Percentiles rank a stretch among this genome's conserved stretches.
Conservation (phyloP, 2,113 vertebrate genomes). For the Lontra canadensis region DNA sequence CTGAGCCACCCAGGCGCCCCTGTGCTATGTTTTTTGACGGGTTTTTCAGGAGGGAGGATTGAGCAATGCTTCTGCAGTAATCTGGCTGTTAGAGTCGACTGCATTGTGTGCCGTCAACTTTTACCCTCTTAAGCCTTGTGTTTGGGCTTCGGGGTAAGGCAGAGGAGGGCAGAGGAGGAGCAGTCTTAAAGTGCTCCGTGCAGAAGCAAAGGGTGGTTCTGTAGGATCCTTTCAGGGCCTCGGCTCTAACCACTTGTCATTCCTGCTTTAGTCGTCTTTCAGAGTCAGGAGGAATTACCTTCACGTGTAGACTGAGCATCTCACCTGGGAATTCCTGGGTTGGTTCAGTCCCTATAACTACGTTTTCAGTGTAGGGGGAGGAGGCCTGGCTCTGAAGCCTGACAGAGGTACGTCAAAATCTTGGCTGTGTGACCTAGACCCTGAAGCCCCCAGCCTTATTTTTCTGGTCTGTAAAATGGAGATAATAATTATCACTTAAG, state of each 20-base stretch:
- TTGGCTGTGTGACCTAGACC: not conserved
- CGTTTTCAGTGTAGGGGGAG: not conserved
- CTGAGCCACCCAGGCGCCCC: too few species aligned
- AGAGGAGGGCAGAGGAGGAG: not conserved
- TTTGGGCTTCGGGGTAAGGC: not conserved
- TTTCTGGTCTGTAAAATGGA: constrained; percentile 27
- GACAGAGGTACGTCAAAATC: not conserved
- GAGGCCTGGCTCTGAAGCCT: not conserved
- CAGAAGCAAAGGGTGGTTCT: not conserved
- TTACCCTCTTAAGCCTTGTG: not conserved
- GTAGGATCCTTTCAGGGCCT: not conserved
- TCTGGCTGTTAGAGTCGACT: not conserved
- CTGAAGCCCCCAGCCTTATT: not conserved
- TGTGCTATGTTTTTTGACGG: not conserved
- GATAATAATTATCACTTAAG: constrained; percentile 3
- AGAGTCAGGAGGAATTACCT: not conserved
- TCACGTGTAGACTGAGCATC: not conserved
- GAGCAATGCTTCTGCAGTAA: not conserved
- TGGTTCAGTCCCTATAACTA: not conserved
- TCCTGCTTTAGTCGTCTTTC: not conserved
- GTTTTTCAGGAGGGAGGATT: not conserved
- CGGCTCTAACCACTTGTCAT: not conserved
- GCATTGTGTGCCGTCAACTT: not conserved
- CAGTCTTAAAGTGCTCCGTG: not conserved
- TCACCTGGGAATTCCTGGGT: not conserved